Evolutionary conservation across 2,113 vertebrate species (phyloP).

Genomic region (Leptosomus discolor): DNA sequence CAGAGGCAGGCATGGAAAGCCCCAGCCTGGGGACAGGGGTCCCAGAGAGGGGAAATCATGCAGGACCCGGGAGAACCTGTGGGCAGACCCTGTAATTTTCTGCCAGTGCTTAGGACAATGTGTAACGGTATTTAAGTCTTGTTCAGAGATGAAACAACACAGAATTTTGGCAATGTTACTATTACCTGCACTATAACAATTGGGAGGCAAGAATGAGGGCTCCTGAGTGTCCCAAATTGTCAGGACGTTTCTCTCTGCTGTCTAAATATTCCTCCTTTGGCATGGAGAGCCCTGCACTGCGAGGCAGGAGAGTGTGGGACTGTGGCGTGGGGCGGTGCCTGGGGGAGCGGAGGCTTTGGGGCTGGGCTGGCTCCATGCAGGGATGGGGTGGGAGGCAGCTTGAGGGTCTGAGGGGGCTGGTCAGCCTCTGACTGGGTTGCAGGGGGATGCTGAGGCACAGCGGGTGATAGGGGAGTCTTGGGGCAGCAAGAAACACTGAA

Average conservation of each 20-base stretch:
- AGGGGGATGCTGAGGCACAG: background rate
- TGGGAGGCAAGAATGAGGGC: background rate
- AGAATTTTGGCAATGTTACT: background rate
- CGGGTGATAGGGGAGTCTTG: background rate
- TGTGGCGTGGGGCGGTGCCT: fast-evolving
- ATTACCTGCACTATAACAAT: background rate
- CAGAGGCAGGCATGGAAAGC: background rate
- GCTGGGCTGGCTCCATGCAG: background rate
- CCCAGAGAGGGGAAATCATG: background rate
- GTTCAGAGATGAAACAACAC: background rate
- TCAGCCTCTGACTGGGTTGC: background rate
- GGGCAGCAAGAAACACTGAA: background rate
- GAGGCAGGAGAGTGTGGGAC: background rate
- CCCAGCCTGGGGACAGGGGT: background rate
- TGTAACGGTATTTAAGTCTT: background rate
- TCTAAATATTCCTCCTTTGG: background rate
- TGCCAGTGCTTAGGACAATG: background rate
- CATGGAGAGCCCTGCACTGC: background rate
- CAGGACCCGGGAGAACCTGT: background rate
- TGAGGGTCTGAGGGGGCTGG: background rate
- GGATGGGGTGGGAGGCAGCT: background rate
- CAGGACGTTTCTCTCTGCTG: background rate
- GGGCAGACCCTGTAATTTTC: background rate
- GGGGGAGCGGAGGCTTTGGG: background rate
- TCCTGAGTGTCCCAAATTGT: background rate